Evolutionary conservation across 1,140 invertebrate genomes (phyloP), one percentile per base, ranked within the genome.

Genomic region (Lasaia peninsularis): DNA sequence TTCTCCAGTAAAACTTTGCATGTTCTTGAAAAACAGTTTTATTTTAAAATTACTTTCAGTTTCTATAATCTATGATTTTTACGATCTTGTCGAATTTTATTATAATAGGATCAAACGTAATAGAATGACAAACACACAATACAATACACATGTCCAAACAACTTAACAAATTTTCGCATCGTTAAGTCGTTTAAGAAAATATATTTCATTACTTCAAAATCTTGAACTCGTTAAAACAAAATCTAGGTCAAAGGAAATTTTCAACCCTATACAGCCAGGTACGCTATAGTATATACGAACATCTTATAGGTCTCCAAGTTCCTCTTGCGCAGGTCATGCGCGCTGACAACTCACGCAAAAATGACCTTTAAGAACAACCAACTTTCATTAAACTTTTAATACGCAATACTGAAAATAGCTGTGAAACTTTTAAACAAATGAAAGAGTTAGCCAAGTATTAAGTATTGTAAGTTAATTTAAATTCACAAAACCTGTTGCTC

Each of bases 191-290:
- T 28, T 0, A 2, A 28, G 24, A 28, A 28, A 6, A 7, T 28
- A 18, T 12, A 40, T 44, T 40, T 20, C n/a, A n/a, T n/a, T n/a
- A n/a, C n/a, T 14, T 44, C 14, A 1, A 20, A 20, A 44, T 44
- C 40, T 44, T 44, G 11, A 44, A 44, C 7, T 40, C 14, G 14
- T 21, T 20, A 11, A 44, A 44, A 44, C 20, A 44, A 21, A 44
- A 44, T 44, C 9, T 44, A 20, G 40, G 40, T 44, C 40, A 44
- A 16, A 44, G 40, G 40, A 44, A 44, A 44, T 44, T 44, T 44
- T 44, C 40, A 44, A 44, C 40, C 40, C 18, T 44, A 44, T 44
- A 3, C 11, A 21, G 9, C 18, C 40, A 44, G 40, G 40, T 44
- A 44, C 40, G 20, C 20, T 18, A 44, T 20, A 44, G 40, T 18